phyloP scores from a whole-genome alignment of 2,888 invertebrate genomes.

The Lasius fuliginosus region DNA sequence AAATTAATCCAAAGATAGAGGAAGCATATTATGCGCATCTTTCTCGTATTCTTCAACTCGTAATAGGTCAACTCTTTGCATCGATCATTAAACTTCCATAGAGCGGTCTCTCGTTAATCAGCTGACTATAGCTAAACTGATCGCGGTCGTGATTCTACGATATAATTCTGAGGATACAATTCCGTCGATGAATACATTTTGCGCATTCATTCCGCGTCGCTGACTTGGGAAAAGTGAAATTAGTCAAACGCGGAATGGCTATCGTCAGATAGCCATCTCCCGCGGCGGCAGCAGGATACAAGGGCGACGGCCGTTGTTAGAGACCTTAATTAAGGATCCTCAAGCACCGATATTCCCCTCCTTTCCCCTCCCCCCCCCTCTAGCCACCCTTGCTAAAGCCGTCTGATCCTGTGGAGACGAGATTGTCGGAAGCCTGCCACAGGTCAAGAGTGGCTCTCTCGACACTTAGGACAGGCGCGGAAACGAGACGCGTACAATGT shows the following conservation, averaged over 20 bases:
- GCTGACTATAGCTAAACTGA: background rate
- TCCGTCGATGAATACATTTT: slow-evolving; percentile 25
- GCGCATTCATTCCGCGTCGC: slow-evolving; percentile 29
- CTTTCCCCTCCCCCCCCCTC: background rate
- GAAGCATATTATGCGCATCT: too few species aligned
- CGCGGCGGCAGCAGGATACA: slow-evolving; percentile 37
- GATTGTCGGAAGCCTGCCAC: slow-evolving; percentile 66
- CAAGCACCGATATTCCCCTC: slow-evolving; percentile 45
- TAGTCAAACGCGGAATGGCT: slow-evolving; percentile 46
- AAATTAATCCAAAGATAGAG: background rate
- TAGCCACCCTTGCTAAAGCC: slow-evolving; percentile 31
- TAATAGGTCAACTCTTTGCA: background rate
- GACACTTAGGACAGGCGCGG: slow-evolving; percentile 40
- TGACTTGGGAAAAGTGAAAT: slow-evolving; percentile 25
- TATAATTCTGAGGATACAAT: background rate
- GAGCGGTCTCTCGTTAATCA: background rate
- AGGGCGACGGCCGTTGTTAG: slow-evolving; percentile 66
- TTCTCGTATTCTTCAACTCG: background rate
- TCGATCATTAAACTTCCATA: background rate
- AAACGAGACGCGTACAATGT: slow-evolving; percentile 56
- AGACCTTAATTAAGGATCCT: slow-evolving; percentile 73
- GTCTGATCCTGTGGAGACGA: slow-evolving; percentile 69
- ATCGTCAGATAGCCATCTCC: slow-evolving; percentile 29
- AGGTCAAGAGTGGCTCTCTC: slow-evolving; percentile 59
- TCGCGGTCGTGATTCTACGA: background rate